These are phyloP conservation scores for Rostratula benghalensis DNA, from an alignment of 2,113 vertebrate species.

Conservation along the genomic window DNA sequence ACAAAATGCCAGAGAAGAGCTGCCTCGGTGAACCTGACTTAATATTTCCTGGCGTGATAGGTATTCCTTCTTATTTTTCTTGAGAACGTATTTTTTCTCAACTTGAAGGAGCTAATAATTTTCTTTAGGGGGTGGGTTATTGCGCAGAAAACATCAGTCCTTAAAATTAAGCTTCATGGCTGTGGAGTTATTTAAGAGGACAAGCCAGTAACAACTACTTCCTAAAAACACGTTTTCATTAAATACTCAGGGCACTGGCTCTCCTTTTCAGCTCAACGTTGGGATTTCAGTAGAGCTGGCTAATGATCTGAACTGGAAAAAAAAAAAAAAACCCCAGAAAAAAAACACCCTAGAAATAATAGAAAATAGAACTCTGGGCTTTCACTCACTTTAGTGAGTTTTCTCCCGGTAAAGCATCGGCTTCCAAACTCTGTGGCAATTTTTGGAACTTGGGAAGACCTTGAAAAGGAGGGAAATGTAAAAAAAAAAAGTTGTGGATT, in stretches of 20 bases:
- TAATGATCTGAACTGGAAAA: not conserved
- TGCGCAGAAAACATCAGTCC: not conserved
- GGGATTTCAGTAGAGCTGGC: not conserved
- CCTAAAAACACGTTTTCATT: not conserved
- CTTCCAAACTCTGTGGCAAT: not conserved
- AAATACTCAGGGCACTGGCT: not conserved
- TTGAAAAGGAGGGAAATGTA: not conserved
- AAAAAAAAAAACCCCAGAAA: too few relatives aligned
- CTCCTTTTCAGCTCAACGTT: not conserved
- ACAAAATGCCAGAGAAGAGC: not conserved
- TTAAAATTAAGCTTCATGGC: not conserved
- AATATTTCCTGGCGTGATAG: not conserved
- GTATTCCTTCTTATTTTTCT: not conserved
- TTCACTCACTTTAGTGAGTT: too few relatives aligned
- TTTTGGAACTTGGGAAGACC: not conserved
- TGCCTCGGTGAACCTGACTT: not conserved
- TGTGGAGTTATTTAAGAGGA: not conserved
- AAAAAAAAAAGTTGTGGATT: not conserved
- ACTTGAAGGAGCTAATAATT: not conserved
- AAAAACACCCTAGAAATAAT: too few relatives aligned
- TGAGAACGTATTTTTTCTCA: not conserved
- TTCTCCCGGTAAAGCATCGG: not conserved
- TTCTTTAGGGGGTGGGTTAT: not conserved
- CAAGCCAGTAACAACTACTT: not conserved
- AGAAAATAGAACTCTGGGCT: not conserved